These are phyloP conservation scores for Sebastes oblongus DNA, from an alignment of 2,797 vertebrate genomes.

Conservation along the genomic window DNA sequence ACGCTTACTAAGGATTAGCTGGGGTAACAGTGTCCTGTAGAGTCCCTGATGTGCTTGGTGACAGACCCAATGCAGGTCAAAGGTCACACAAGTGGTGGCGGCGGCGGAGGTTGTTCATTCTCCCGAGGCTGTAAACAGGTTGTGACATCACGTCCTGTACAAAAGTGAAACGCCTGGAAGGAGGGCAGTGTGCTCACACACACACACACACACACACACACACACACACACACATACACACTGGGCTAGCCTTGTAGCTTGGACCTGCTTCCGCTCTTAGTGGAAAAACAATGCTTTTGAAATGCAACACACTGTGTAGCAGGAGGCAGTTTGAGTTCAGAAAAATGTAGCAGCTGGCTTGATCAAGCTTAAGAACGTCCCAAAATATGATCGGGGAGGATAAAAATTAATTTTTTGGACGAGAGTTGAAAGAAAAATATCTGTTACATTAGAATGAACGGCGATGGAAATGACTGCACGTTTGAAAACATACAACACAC, in stretches of 20 bases:
- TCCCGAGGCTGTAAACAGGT: constrained; percentile 78
- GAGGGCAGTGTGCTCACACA: constrained; percentile 25
- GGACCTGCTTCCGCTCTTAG: constrained; percentile 40
- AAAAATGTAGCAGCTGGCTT: constrained; percentile 14
- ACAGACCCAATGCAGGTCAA: constrained; percentile 44
- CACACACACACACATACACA: background rate
- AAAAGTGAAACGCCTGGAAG: constrained; percentile 57
- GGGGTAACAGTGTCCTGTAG: constrained; percentile 19
- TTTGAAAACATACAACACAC: no score
- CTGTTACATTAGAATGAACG: no score
- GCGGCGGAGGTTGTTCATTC: constrained; percentile 23
- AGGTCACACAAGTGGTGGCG: constrained; percentile 28
- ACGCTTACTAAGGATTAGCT: constrained; percentile 56
- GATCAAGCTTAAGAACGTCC: background rate
- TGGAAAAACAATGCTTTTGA: constrained; percentile 68
- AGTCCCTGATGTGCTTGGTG: constrained; percentile 19
- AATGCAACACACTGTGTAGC: constrained; percentile 5
- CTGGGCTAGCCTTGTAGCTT: background rate
- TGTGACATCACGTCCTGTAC: constrained; percentile 78
- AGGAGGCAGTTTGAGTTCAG: constrained; percentile 16
- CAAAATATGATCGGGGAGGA: no score
- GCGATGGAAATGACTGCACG: no score
- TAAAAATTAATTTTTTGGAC: no score
- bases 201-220: constrained; percentile 14
- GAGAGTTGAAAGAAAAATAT: no score